Base-by-base conservation (phyloP, 2,888 invertebrate genomes). In the Pinctada fucata region DNA sequence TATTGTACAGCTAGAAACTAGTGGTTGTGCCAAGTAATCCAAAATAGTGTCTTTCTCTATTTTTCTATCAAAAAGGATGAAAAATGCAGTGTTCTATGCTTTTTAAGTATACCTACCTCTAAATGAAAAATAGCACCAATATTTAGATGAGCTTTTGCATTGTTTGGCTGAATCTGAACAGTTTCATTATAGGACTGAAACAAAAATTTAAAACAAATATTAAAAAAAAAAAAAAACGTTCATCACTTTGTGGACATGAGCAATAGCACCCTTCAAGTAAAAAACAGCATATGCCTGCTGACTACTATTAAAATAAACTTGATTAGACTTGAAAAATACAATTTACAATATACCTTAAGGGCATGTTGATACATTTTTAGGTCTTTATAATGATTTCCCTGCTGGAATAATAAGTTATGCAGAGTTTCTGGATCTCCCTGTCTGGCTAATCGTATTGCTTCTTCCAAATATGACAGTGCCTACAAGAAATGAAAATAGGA, bases 311-410 rank as follows among this genome's bases (percentile, higher is more conserved):
- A 31, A 31, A 31, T 31, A 31, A 31, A 31, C 31, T 31, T 31
- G 31, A 31, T 31, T 31, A 31, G 31, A 31, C 31, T 31, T 31
- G 31, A 31, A 31, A 31, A 31, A 31, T 16, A 51, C 58, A 58
- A 48, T 8, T 48, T n/a, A 3, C n/a, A 1, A 51, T 76, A n/a
- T 63, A 86, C 86, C 79, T 80, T 64, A 47, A 87, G 74, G 6
- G 88, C 87, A 58, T 83, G 65, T 1, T 78, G 71, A 48, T 80
- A 85, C 52, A 80, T 74, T 45, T 82, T 76, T 2, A 86, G 16
- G 72, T 89, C 89, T 74, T 85, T 88, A 73, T 83, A 85, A 48
- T 87, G 83, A 72, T 85, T 85, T n/a, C 83, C 88, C 51, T 86
- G 76, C 51, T 87, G 85, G 50, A 82, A 83, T 47, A 83, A 81